These are phyloP conservation scores for Bolborhynchus lineola DNA, from an alignment of 2,113 vertebrate genomes.

Conservation along the genomic window DNA sequence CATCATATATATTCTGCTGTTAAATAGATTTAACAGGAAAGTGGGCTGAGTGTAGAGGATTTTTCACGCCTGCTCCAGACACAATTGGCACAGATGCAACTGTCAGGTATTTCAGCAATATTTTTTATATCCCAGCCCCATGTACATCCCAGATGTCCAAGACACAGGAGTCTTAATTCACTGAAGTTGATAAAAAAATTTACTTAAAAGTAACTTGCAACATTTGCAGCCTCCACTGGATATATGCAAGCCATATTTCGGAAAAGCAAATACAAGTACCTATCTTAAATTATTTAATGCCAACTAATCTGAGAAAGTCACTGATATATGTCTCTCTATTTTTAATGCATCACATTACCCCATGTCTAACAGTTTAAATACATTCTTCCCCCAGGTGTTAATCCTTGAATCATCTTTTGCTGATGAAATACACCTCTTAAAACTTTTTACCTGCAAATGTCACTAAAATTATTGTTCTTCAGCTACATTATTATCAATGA, in stretches of 20 bases:
- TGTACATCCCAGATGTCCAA: not conserved
- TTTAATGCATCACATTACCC: not conserved
- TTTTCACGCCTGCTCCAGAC: not conserved
- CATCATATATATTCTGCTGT: rapidly evolving
- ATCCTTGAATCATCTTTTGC: not conserved
- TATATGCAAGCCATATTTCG: not conserved
- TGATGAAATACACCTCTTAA: not conserved
- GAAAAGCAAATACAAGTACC: not conserved
- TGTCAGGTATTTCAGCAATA: not conserved
- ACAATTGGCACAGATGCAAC: rapidly evolving
- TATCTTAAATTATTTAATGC: not conserved
- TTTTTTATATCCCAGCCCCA: not conserved
- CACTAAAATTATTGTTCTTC: not conserved
- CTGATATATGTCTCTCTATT: not conserved
- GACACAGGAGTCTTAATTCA: not conserved
- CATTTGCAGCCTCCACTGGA: not conserved
- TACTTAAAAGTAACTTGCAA: not conserved
- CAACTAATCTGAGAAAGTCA: not conserved
- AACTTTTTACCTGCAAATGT: not conserved
- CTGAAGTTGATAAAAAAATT: not conserved
- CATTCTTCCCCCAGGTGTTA: not conserved
- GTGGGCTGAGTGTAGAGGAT: not conserved
- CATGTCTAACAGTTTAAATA: not conserved
- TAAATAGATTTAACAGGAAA: not conserved
- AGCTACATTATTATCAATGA: not conserved